Percentiles rank a stretch among this genome's conserved stretches.
Conservation (phyloP, 2,888 invertebrate species). For the Kuschelorhynchus macadamiae region DNA sequence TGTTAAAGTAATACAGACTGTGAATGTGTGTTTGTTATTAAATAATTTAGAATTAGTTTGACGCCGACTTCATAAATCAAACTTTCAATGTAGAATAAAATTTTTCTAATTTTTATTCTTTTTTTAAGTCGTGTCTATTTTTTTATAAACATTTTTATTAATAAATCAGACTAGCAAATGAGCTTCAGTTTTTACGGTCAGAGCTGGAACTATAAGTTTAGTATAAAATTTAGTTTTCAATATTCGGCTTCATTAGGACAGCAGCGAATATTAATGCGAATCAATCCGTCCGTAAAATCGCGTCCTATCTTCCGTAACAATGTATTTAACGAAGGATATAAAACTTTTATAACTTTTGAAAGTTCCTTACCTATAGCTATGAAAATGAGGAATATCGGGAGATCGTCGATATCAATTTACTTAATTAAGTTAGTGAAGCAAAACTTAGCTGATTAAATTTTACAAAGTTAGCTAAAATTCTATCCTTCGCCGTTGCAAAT, state of each 20-base stretch:
- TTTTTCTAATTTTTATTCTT: no score
- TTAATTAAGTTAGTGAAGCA: slow-evolving; percentile 46
- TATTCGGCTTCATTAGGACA: neutral
- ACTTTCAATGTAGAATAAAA: no score
- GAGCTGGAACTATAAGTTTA: no score
- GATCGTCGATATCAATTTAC: slow-evolving; percentile 48
- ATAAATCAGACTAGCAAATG: no score
- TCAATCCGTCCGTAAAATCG: neutral
- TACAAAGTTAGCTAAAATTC: slow-evolving; percentile 39
- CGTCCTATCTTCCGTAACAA: slow-evolving; percentile 15
- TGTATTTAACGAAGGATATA: slow-evolving; percentile 31
- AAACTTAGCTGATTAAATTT: slow-evolving; percentile 49
- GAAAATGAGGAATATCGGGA: slow-evolving; percentile 40
- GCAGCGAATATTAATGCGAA: neutral
- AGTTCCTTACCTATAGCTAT: slow-evolving; percentile 36
- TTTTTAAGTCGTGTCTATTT: no score
- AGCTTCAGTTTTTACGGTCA: no score
- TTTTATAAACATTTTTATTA: no score
- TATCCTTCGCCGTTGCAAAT: slow-evolving; percentile 41
- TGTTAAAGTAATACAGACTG: no score
- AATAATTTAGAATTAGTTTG: no score
- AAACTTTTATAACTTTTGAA: slow-evolving; percentile 38
- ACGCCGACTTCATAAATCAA: no score
- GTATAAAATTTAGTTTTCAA: no score
- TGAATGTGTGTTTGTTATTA: no score